phyloP scores from a whole-genome alignment of 2,113 vertebrate species.

The Camarhynchus parvulus region DNA sequence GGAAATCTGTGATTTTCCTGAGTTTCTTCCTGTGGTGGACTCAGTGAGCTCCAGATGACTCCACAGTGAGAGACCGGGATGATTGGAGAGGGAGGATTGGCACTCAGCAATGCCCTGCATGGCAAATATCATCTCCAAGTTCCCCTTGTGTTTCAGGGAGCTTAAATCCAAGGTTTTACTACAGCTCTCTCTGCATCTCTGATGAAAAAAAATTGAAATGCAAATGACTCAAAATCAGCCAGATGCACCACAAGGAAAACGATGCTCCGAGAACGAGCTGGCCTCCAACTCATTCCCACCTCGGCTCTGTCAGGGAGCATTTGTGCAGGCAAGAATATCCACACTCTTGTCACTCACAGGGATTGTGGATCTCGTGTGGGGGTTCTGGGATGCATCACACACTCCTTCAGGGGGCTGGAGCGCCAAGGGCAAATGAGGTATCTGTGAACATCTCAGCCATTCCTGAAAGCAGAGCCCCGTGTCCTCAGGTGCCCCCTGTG shows the following conservation, averaged over 20 bases:
- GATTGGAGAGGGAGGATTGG: neutral
- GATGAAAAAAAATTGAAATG: conserved; percentile 10
- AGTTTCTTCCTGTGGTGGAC: conserved; percentile 6
- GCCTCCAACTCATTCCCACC: conserved; percentile 40
- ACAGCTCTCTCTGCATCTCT: neutral
- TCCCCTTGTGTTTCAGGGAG: neutral
- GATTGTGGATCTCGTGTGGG: conserved; percentile 16
- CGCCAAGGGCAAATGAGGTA: conserved; percentile 43
- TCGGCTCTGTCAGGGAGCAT: conserved; percentile 26
- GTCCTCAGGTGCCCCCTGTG: conserved; percentile 35
- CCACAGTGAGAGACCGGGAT: neutral
- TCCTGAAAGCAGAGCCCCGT: neutral
- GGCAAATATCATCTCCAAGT: neutral
- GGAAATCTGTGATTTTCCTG: conserved; percentile 13
- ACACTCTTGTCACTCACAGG: conserved; percentile 20
- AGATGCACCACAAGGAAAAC: neutral
- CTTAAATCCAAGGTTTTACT: conserved; percentile 4
- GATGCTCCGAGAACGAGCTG: neutral
- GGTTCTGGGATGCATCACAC: conserved; percentile 36
- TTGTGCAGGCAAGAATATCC: conserved; percentile 38
- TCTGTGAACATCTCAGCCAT: neutral
- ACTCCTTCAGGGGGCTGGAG: conserved; percentile 15
- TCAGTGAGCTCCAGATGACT: neutral
- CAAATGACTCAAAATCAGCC: neutral
- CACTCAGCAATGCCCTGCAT: neutral